These are phyloP conservation scores for Drosophila pegasa DNA, from an alignment of 2,888 invertebrate genomes.

Conservation along the genomic window DNA sequence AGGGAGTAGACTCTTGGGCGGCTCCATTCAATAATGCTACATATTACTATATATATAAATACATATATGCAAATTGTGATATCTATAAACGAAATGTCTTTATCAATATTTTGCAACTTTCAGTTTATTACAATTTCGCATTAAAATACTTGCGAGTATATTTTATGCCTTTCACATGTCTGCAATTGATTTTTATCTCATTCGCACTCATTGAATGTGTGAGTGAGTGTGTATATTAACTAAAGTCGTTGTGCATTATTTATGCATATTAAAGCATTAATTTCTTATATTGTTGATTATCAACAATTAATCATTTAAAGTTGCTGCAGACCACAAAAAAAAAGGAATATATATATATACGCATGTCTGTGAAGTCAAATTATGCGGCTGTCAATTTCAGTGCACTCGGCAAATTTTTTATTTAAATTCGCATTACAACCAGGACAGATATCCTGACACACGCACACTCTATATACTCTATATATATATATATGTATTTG, in stretches of 20 bases:
- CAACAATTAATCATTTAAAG: slow-evolving; percentile 61
- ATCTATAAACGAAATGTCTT: too few species aligned
- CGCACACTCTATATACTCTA: slow-evolving; percentile 3
- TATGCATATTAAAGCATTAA: slow-evolving; percentile 30
- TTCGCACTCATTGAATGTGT: neutral
- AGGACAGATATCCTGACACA: slow-evolving; percentile 17
- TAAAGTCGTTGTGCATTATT: slow-evolving; percentile 30
- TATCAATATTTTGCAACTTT: too few species aligned
- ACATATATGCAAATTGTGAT: too few species aligned
- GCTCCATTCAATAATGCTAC: too few species aligned
- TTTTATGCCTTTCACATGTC: neutral
- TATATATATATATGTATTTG: slow-evolving; percentile 13
- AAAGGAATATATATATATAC: neutral
- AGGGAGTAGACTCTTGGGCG: too few species aligned
- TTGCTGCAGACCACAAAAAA: slow-evolving; percentile 43
- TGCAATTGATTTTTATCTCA: neutral
- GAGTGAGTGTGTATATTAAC: neutral
- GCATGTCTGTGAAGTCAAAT: slow-evolving; percentile 30
- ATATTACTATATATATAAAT: too few species aligned
- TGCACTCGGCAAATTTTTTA: slow-evolving; percentile 59
- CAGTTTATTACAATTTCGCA: neutral
- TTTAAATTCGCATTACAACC: slow-evolving; percentile 55
- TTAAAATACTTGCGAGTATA: neutral
- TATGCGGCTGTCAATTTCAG: slow-evolving; percentile 63
- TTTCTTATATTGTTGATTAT: slow-evolving; percentile 42